Conservation (phyloP, 1,140 invertebrate species). For the Plutomurus gul region DNA sequence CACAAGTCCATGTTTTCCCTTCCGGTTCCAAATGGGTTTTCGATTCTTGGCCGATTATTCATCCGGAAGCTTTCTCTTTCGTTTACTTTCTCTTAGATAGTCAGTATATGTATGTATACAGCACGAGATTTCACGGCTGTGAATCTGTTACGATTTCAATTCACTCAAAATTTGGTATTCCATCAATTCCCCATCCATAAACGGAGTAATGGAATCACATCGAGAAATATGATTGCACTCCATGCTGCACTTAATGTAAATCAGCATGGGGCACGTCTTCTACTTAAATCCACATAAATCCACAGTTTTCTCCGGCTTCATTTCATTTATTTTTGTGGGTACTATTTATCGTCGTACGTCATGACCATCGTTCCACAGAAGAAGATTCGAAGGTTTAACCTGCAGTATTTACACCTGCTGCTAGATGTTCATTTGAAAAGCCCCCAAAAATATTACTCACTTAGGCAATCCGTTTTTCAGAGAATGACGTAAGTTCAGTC, state of each 20-base stretch:
- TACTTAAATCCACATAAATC: no score
- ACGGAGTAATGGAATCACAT: slow-evolving; percentile 13
- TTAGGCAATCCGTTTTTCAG: no score
- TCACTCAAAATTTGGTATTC: background rate
- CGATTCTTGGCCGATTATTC: slow-evolving; percentile 23
- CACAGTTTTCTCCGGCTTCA: no score
- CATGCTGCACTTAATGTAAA: slow-evolving; percentile 4
- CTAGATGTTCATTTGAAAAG: no score
- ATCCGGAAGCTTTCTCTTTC: slow-evolving; percentile 25
- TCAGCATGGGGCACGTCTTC: background rate
- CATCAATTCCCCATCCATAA: slow-evolving; percentile 3
- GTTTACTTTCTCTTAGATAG: background rate
- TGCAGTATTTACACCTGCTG: no score
- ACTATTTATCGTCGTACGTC: background rate
- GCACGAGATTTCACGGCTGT: background rate
- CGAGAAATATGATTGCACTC: slow-evolving; percentile 19
- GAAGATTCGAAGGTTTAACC: no score
- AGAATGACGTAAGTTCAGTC: no score
- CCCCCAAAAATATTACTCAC: no score
- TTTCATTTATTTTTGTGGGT: no score
- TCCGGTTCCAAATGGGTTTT: slow-evolving; percentile 26
- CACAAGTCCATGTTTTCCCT: slow-evolving; percentile 7
- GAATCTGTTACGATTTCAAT: background rate
- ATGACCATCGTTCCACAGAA: no score
- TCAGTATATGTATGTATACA: no score